Evolutionary conservation across 1,140 invertebrate species (phyloP), one percentile per base, ranked within the genome.

Genomic region (Orussus abietinus): DNA sequence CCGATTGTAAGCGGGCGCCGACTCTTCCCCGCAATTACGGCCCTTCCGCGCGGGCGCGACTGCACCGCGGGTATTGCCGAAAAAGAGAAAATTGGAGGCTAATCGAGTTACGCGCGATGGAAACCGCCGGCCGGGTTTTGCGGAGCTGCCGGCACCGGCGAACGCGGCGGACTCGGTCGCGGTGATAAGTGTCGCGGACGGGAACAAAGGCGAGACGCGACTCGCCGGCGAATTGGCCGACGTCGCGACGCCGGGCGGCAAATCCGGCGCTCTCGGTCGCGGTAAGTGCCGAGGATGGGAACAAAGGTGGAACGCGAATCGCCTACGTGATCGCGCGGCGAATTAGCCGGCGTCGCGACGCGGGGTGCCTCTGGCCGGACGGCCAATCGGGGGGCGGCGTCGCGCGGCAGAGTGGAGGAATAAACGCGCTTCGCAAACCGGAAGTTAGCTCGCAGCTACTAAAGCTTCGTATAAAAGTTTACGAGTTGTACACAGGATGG

Each of bases 31-130:
- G n/a, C n/a, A n/a, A n/a, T n/a, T n/a, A n/a, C n/a, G n/a, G n/a
- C n/a, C n/a, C n/a, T n/a, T n/a, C n/a, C n/a, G n/a, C n/a, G n/a
- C n/a, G n/a, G n/a, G n/a, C n/a, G n/a, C n/a, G n/a, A n/a, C n/a
- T n/a, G n/a, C n/a, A n/a, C n/a, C n/a, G n/a, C n/a, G n/a, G n/a
- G n/a, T n/a, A n/a, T 25, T 25, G n/a, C 6, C n/a, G 22, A n/a
- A n/a, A 25, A 25, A 25, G 22, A 25, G 22, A 53, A 49, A 62
- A 55, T 56, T 42, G 53, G 51, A 45, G 49, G 47, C 60, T 66
- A 66, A 68, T 68, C 60, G 62, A 68, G 59, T 68, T 66, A 68
- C 54, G 59, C n/a, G n/a, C 45, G 59, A 62, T 65, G 57, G 60
- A 68, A 68, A 66, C 65, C 64, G 58, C 57, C 50, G 59, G 54